A percentile compares a stretch with the other conserved stretches of the same genome.
phyloP scores from a whole-genome alignment of 1,140 invertebrate genomes.

The Bombus soroeensis region DNA sequence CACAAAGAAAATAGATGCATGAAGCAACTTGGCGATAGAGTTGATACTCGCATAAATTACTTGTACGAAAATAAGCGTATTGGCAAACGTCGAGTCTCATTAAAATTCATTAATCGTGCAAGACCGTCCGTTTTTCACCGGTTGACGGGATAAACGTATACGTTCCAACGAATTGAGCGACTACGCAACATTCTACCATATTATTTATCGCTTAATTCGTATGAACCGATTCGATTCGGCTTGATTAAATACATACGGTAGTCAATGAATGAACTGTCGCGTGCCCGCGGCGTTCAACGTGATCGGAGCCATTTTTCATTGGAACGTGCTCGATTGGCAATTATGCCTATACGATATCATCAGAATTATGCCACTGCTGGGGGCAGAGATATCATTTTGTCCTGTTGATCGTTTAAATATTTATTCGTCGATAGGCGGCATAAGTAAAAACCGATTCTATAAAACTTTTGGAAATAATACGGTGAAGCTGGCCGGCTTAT shows the following conservation, averaged over 20 bases:
- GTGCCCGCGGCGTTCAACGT: not conserved
- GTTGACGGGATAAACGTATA: not conserved
- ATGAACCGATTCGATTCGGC: not conserved
- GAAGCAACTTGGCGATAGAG: too few relatives aligned
- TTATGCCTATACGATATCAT: not conserved
- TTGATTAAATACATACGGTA: slow-evolving; percentile 1
- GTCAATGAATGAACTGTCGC: not conserved
- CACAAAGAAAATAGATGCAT: too few relatives aligned
- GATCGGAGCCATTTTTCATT: not conserved
- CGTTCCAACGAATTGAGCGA: not conserved
- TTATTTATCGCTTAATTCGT: slow-evolving; percentile 6
- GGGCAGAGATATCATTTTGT: not conserved
- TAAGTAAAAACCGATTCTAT: not conserved
- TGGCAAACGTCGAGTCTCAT: not conserved
- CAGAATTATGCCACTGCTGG: not conserved
- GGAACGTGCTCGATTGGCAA: not conserved
- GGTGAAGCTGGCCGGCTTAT: not conserved
- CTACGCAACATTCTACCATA: not conserved
- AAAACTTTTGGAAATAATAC: slow-evolving; percentile 1
- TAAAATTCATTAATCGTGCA: not conserved
- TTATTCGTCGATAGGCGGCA: not conserved
- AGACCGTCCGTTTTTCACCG: not conserved
- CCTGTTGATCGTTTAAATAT: not conserved
- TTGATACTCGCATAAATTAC: too few relatives aligned
- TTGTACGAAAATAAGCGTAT: too few relatives aligned